phyloP scores from a whole-genome alignment of 2,113 vertebrate genomes.

The Saguinus midas region DNA sequence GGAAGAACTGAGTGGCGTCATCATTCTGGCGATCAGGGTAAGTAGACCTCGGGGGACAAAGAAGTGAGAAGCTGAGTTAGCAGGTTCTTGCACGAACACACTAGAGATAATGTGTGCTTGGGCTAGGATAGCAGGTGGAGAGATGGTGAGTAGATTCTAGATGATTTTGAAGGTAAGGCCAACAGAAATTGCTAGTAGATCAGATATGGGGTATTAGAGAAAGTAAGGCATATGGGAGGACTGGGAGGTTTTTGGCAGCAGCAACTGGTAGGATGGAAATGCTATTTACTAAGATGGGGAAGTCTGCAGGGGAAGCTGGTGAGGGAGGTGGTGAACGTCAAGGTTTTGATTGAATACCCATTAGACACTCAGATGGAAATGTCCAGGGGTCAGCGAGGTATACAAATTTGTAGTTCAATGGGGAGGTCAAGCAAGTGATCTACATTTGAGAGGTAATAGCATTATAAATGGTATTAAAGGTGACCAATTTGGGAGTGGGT shows the following conservation, averaged over 20 bases:
- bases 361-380: not conserved
- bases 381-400: not conserved
- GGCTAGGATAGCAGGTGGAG: not conserved
- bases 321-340: not conserved
- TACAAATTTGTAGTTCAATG: not conserved
- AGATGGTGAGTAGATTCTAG: not conserved
- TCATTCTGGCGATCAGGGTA: not conserved
- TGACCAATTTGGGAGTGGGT: not conserved
- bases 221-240: not conserved
- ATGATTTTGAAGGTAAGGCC: not conserved
- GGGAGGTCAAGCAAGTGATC: not conserved
- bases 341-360: not conserved
- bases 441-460: not conserved
- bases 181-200: not conserved
- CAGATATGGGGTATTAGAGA: not conserved
- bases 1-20: not conserved
- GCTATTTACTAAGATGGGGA: not conserved
- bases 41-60: not conserved
- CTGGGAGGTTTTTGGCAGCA: not conserved
- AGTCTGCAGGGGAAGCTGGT: not conserved
- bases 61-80: not conserved
- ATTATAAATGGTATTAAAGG: not conserved
- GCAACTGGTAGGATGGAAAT: not conserved
- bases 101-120: not conserved
- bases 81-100: not conserved